Base-by-base conservation (phyloP, 2,113 vertebrate species). In the Amblyornis subalaris region DNA sequence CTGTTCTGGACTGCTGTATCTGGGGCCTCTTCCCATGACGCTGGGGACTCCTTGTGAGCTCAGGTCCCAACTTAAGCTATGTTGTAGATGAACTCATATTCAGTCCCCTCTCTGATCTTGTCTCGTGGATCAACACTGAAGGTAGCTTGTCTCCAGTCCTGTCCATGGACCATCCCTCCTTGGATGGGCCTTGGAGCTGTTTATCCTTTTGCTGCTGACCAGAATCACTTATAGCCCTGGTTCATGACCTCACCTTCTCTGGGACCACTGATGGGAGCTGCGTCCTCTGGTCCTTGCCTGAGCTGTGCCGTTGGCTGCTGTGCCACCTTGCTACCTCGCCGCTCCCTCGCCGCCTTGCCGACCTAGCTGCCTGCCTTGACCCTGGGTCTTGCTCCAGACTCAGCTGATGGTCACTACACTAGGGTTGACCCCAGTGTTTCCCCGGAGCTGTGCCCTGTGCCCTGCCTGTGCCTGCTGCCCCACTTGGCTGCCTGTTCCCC, bases 321-420 rank as follows among this genome's bases (percentile, higher is more conserved):
- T 45, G 48, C 26, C 24, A 16, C 2, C 47, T 25, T 24, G 35
- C 48, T 67, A 9, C 3, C 2, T 45, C 0, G 0, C 21, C 1
- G 5, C 10, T 72, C n/a, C 28, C 20, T n/a, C 18, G n/a, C 8
- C 75, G 66, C 33, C n/a, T 85, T 10, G 4, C 17, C 18, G 7
- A 0, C 14, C 29, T 48, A 48, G 13, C 17, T 67, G 71, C 35
- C n/a, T 55, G 44, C 29, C 28, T 51, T 72, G 53, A 33, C 18
- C 17, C 55, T 3, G 4, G 14, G 3, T 25, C 28, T 48, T 50
- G 29, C 26, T 69, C 28, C 19, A 69, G 24, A 22, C 36, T 72
- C 9, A 13, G 18, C 7, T 64, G 57, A 35, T 29, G 31, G 24
- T 67, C 65, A n/a, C 25, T 25, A 35, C 22, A 18, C 9, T 40